phyloP scores from a whole-genome alignment of 1,140 invertebrate genomes.

The Neotoxoptera formosana region DNA sequence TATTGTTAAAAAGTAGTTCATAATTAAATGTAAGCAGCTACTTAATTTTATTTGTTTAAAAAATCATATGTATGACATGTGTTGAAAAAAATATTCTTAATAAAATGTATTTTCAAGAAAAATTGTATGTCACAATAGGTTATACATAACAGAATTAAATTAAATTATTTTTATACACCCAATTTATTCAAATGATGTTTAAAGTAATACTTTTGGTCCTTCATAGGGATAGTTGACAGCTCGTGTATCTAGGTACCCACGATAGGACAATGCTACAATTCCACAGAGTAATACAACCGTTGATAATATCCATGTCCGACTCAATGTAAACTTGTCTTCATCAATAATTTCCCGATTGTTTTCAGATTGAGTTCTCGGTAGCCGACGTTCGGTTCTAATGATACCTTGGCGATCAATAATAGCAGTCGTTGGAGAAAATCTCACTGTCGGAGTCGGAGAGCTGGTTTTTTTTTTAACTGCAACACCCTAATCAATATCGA shows the following conservation, averaged over 20 bases:
- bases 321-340: not conserved
- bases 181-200: not conserved
- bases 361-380: not conserved
- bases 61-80: not conserved
- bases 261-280: not conserved
- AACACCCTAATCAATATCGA: not conserved
- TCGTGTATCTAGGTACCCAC: constrained; percentile 42
- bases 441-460: not conserved
- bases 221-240: constrained; percentile 38
- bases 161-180: not conserved
- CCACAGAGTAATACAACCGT: not conserved
- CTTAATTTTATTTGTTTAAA: not conserved
- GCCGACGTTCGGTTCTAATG: not conserved
- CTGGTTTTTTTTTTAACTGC: not conserved
- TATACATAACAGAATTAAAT: not conserved
- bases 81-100: not conserved
- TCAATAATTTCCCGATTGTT: not conserved
- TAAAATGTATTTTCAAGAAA: not conserved
- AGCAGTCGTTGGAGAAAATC: not conserved
- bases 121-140: not conserved
- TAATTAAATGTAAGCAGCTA: not conserved
- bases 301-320: not conserved
- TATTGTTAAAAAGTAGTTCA: not conserved
- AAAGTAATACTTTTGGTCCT: constrained; percentile 43
- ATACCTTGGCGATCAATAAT: not conserved